Base-by-base conservation (phyloP, 2,888 invertebrate genomes). In the Tetragonula carbonaria region DNA sequence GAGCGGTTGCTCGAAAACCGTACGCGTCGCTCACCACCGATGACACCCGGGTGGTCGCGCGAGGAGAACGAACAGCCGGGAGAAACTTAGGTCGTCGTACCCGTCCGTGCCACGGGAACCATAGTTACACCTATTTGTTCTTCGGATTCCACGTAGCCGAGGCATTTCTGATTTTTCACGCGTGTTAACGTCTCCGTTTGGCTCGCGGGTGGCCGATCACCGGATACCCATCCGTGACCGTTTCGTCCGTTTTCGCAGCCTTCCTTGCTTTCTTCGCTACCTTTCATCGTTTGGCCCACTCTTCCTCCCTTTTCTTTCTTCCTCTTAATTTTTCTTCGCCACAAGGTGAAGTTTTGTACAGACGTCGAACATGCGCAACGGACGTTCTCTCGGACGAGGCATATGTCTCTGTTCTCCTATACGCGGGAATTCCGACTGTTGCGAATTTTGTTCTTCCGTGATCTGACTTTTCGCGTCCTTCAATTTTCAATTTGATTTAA, bases 121-220 rank as follows among this genome's bases (percentile, higher is more conserved):
- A 68, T 80, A 80, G 87, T 90, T 88, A 86, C 89, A 91, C 86
- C 91, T 91, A 90, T 90, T 91, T 91, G 87, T 90, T 91, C 86
- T 88, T 86, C 79, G 79, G 85, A 86, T 87, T 86, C 87, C 84
- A 88, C 82, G 86, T 90, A 89, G 89, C 86, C 87, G 87, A 89
- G 87, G 91, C 90, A 92, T 93, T 92, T 92, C 91, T 89, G 90
- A 93, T 93, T 94, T 92, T 93, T 87, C 92, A 93, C 93, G 92
- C 92, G 88, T 90, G 91, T 92, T 89, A 90, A 84, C 84, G 57
- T 72, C 66, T 73, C 78, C 57, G 16, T 33, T 28, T 21, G 28
- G 82, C 84, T 88, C 79, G 85, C 85, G 86, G 89, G 87, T 88
- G 89, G 90, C 77, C 85, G 77, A 82, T 77, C 63, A 68, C 78